Evolutionary conservation across 2,888 invertebrate genomes (phyloP).

Genomic region (Diloba caeruleocephala): DNA sequence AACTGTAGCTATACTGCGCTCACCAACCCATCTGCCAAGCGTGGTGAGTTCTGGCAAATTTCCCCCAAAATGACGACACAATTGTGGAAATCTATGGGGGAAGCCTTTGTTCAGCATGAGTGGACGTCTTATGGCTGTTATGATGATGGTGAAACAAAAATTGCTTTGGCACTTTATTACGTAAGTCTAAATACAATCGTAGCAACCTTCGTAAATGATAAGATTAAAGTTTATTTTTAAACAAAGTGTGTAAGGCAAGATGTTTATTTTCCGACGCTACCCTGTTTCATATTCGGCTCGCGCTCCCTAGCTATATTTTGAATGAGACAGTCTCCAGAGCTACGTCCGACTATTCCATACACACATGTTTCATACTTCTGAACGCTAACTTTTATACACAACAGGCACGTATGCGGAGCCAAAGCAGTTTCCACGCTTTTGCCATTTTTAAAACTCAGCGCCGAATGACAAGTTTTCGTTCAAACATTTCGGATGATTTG

Average conservation of each 20-base stretch:
- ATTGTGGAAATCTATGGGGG: no score
- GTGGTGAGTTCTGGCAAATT: no score
- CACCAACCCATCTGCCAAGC: no score
- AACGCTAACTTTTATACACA: conserved; percentile 44
- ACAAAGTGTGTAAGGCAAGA: conserved; percentile 11
- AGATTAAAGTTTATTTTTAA: conserved; percentile 22
- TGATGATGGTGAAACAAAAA: no score
- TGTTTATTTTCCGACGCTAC: conserved; percentile 75
- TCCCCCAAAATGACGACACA: no score
- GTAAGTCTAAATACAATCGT: conserved; percentile 17
- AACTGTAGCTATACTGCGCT: no score
- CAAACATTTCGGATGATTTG: conserved; percentile 40
- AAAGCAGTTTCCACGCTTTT: conserved; percentile 34
- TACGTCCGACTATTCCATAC: conserved; percentile 68
- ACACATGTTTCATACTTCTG: conserved; percentile 63
- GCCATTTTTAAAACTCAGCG: conserved; percentile 46
- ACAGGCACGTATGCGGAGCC: conserved; percentile 31
- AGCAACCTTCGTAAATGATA: conserved; percentile 15
- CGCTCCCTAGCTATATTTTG: conserved; percentile 77
- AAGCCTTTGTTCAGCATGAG: no score
- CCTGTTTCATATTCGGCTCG: conserved; percentile 77
- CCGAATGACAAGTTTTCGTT: conserved; percentile 40
- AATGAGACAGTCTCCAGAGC: conserved; percentile 80
- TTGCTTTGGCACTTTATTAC: conserved; percentile 7
- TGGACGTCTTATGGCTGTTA: no score